Evolutionary conservation across 2,113 vertebrate genomes (phyloP).

Genomic region (Fregetta grallaria): DNA sequence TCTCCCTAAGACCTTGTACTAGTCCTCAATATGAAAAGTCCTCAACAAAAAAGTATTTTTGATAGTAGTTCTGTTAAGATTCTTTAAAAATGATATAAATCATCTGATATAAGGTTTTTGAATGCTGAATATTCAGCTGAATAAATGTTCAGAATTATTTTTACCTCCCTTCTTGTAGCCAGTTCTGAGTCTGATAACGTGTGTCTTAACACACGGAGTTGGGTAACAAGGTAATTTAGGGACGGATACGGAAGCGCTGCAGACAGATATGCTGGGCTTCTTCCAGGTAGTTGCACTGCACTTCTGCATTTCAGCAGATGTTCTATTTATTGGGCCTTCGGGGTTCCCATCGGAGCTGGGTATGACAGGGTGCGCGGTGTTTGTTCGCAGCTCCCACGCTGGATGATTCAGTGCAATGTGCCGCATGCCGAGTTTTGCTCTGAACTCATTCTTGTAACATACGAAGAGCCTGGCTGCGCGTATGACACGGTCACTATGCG

Average conservation of each 20-base stretch:
- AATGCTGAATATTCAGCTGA: background rate
- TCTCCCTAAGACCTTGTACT: background rate
- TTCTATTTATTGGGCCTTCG: background rate
- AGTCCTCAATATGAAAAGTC: background rate
- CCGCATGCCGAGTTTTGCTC: background rate
- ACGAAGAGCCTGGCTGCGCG: accelerated
- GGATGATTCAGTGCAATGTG: background rate
- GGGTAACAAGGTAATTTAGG: background rate
- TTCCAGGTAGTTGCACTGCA: background rate
- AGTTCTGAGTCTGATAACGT: background rate
- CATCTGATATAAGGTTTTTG: background rate
- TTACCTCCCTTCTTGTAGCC: background rate
- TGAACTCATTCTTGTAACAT: background rate
- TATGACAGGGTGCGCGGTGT: accelerated
- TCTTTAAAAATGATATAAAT: background rate
- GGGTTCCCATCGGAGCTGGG: background rate
- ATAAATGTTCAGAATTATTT: background rate
- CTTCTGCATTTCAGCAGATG: background rate
- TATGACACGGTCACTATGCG: background rate
- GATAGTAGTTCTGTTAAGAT: background rate
- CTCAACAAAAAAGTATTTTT: background rate
- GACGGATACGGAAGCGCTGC: background rate
- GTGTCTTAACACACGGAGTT: background rate
- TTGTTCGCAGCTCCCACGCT: background rate
- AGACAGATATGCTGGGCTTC: background rate